Base-by-base conservation (phyloP, 2,113 vertebrate species). In the Nothocercus nigrocapillus region DNA sequence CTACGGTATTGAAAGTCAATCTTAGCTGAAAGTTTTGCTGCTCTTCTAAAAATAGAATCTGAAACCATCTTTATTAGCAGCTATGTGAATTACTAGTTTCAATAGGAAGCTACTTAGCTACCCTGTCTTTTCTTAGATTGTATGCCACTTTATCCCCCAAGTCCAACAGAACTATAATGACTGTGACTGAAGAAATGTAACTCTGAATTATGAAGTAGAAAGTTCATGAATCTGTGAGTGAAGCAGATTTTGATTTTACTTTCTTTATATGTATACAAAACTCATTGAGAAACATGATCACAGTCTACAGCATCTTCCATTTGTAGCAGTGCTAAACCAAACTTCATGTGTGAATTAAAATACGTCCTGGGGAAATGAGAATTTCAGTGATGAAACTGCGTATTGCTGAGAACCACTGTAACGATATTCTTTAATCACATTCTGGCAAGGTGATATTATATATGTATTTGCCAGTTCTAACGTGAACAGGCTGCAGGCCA, bases 21-120 rank as follows among this genome's bases (percentile, higher is more conserved):
- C 86, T 88, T 72, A 94, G 75, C 69, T 44, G 22, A 25, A 36
- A 78, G 14, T 64, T 53, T 79, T 89, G 44, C 45, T 91, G 22
- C 36, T 93, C 88, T 90, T 80, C 75, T 86, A 88, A 92, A 92
- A 97, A 79, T 61, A 89, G 66, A 58, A 51, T 76, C 16, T n/a
- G 34, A 32, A 27, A 88, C 7, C 42, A 86, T 89, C 68, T 89
- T 93, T 74, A 36, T 81, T 64, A 18, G 61, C 74, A 89, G 36
- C 79, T 56, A 32, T 32, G 53, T 40, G 72, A 85, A 75, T 74
- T 85, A 32, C 59, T 88, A 90, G 42, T 77, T 91, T 90, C 86
- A 80, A 53, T 67, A 40, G 18, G 42, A 88, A 91, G 25, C 27
- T 93, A 44, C 54, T 95, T 90, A 79, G 34, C 45, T 92, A 54